phyloP scores from a whole-genome alignment of 2,113 vertebrate species.

The Gyps fulvus region DNA sequence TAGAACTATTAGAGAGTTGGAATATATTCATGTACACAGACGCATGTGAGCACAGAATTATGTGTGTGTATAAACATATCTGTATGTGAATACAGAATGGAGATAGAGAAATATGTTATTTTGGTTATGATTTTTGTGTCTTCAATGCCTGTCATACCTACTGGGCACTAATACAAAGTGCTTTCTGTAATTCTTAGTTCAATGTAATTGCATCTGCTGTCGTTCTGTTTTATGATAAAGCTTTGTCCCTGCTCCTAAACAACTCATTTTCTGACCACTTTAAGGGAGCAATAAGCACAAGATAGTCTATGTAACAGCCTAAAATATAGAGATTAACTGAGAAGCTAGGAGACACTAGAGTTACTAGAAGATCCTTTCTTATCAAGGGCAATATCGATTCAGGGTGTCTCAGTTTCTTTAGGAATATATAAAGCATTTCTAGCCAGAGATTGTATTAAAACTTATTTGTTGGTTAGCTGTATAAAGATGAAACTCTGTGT shows the following conservation, averaged over 20 bases:
- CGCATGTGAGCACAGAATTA: neutral
- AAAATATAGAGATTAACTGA: neutral
- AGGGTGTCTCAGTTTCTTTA: neutral
- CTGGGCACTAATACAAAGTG: neutral
- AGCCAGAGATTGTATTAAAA: neutral
- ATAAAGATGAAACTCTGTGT: neutral
- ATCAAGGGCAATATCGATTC: neutral
- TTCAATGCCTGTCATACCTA: neutral
- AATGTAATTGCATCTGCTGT: neutral
- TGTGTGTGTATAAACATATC: neutral
- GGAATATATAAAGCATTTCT: neutral
- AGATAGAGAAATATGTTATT: neutral
- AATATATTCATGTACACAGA: neutral
- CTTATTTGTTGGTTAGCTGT: neutral
- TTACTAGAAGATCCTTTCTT: neutral
- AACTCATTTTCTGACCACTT: neutral
- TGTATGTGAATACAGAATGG: neutral
- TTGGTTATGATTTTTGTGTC: neutral
- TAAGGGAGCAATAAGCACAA: neutral
- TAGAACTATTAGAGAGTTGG: neutral
- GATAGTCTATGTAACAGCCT: neutral
- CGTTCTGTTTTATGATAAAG: neutral
- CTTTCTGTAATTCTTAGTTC: neutral
- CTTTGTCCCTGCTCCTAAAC: neutral
- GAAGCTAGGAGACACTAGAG: neutral